Percentiles rank a stretch among this genome's conserved stretches.
Evolutionary conservation across 1,140 invertebrate genomes (phyloP).

Genomic region (Neodiprion virginianus): DNA sequence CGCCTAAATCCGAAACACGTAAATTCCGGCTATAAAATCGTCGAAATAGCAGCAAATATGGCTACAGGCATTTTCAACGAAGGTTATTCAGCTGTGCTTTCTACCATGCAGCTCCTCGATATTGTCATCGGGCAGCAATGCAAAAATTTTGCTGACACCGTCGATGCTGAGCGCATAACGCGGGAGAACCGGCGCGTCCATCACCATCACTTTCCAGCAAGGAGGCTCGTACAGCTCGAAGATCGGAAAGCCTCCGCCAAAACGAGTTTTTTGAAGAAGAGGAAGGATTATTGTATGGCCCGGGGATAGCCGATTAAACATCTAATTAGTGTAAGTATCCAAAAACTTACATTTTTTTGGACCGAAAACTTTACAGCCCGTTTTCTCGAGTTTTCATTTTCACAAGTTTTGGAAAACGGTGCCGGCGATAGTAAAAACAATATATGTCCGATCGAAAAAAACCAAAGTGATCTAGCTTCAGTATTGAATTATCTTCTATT

Average conservation of each 20-base stretch:
- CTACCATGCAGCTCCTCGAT: constrained; percentile 21
- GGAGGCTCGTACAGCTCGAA: constrained; percentile 11
- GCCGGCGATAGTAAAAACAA: too few species aligned
- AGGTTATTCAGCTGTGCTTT: constrained; percentile 18
- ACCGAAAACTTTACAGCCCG: constrained; percentile 20
- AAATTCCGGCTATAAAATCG: constrained; percentile 20
- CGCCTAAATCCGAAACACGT: constrained; percentile 26
- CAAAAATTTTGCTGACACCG: constrained; percentile 8
- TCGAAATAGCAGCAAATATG: constrained; percentile 24
- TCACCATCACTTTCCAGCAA: constrained; percentile 19
- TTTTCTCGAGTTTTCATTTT: constrained; percentile 19
- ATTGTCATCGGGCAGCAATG: constrained; percentile 1
- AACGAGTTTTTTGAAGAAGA: constrained; percentile 25
- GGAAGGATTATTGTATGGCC: constrained; percentile 16
- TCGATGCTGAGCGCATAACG: constrained; percentile 15
- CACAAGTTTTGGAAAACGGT: too few species aligned
- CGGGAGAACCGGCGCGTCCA: constrained; percentile 9
- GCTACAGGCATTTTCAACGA: constrained; percentile 27
- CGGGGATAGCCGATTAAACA: constrained; percentile 10
- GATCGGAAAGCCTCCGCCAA: constrained; percentile 11
- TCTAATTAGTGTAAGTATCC: constrained; percentile 15
- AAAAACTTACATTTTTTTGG: constrained; percentile 8
- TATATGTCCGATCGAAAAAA: too few species aligned
- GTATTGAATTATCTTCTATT: too few species aligned
- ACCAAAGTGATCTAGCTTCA: too few species aligned